phyloP scores from a whole-genome alignment of 2,113 vertebrate species.

The Machaerirhynchus nigripectus region DNA sequence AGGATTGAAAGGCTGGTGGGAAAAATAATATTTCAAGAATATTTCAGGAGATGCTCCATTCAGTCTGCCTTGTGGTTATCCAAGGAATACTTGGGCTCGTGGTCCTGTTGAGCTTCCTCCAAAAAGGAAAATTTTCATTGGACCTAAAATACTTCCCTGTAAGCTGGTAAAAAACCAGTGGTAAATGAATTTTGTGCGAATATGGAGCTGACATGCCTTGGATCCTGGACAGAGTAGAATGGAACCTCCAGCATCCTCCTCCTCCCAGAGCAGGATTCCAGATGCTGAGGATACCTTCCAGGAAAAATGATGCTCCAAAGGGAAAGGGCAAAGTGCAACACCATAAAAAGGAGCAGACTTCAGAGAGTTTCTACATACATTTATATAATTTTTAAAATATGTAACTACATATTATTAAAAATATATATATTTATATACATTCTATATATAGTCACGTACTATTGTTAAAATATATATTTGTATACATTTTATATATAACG shows the following conservation, averaged over 20 bases:
- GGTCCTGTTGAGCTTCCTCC: not conserved
- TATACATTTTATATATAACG: not conserved
- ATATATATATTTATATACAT: not conserved
- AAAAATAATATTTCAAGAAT: not conserved
- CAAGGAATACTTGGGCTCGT: fast-evolving
- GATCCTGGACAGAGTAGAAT: not conserved
- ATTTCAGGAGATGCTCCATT: not conserved
- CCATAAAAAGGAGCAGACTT: not conserved
- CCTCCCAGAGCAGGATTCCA: not conserved
- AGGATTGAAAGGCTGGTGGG: not conserved
- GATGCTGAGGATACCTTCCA: not conserved
- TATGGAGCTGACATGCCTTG: too few relatives aligned
- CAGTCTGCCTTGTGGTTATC: not conserved
- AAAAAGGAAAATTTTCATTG: not conserved
- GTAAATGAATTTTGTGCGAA: not conserved
- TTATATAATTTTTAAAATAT: fast-evolving
- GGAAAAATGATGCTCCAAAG: not conserved
- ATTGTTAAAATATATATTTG: not conserved
- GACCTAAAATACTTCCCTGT: not conserved
- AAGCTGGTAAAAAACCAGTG: not conserved
- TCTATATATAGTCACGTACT: not conserved
- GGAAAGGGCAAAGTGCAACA: not conserved
- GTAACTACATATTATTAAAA: too few relatives aligned
- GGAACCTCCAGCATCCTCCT: not conserved
- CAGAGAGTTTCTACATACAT: not conserved